phyloP scores from a whole-genome alignment of 2,113 vertebrate genomes.

The Neomonachus schauinslandi region DNA sequence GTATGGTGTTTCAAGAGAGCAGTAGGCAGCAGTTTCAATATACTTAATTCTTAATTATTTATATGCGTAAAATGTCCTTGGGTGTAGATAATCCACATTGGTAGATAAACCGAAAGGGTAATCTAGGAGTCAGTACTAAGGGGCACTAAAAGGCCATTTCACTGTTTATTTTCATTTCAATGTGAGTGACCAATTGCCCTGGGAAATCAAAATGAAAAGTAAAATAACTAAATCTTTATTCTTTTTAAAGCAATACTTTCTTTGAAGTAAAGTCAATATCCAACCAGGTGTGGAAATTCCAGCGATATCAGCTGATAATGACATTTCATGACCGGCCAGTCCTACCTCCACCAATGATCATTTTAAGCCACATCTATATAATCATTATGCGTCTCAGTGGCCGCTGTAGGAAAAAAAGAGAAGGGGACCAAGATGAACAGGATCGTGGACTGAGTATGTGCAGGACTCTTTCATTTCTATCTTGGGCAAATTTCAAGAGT shows the following conservation, averaged over 20 bases:
- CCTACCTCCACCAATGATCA: constrained; percentile 97
- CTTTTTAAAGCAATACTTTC: constrained; percentile 95
- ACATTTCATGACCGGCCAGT: constrained; percentile 98
- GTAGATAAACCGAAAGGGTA: neutral
- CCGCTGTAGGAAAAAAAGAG: constrained; percentile 87
- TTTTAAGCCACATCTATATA: constrained; percentile 96
- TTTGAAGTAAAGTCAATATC: constrained; percentile 99
- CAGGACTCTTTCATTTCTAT: neutral
- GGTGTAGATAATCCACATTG: neutral
- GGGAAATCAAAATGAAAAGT: neutral
- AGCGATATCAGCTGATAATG: constrained; percentile 98
- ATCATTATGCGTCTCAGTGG: constrained; percentile 90
- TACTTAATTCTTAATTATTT: neutral
- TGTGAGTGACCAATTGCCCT: neutral
- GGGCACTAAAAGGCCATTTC: neutral
- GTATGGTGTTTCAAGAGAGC: neutral
- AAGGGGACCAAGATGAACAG: constrained; percentile 94
- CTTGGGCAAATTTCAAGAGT: neutral
- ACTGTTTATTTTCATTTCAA: neutral
- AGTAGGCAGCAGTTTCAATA: neutral
- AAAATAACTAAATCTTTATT: neutral
- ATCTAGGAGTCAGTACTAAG: neutral
- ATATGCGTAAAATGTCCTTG: neutral
- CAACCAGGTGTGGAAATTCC: constrained; percentile 99
- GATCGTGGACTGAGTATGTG: constrained; percentile 96